phyloP scores from a whole-genome alignment of 2,113 vertebrate genomes.

The Lamprotornis superbus region DNA sequence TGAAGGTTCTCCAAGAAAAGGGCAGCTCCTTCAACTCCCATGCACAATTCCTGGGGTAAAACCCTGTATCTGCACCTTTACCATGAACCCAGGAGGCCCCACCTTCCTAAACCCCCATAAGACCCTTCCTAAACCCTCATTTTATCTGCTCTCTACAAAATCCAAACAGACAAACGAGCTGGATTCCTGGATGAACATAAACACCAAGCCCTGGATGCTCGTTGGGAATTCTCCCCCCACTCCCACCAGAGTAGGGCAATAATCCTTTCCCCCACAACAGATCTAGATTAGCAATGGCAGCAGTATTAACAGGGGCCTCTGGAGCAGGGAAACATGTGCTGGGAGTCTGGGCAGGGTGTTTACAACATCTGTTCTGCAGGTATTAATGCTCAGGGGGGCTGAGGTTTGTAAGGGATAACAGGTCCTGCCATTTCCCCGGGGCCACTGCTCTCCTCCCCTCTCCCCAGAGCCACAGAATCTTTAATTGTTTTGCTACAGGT shows the following conservation, averaged over 20 bases:
- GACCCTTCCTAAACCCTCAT: not conserved
- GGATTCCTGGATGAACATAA: not conserved
- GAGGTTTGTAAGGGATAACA: not conserved
- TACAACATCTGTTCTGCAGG: slow-evolving; percentile 4
- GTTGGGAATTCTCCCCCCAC: not conserved
- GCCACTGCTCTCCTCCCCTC: not conserved
- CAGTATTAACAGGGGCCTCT: not conserved
- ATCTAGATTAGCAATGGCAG: not conserved
- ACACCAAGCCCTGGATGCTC: not conserved
- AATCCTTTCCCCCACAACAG: not conserved
- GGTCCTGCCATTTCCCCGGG: not conserved
- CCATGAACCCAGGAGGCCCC: accelerated
- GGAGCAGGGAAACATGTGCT: not conserved
- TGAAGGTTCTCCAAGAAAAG: not conserved
- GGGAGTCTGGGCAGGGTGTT: slow-evolving; percentile 27
- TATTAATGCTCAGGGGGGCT: not conserved
- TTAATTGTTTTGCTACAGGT: not conserved
- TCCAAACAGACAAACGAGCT: accelerated
- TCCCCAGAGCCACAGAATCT: not conserved
- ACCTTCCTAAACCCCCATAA: not conserved
- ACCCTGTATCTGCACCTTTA: not conserved
- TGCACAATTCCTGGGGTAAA: accelerated
- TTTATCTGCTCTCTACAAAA: not conserved
- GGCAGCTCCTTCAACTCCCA: not conserved
- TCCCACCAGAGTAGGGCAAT: not conserved